Evolutionary conservation across 2,797 vertebrate genomes (phyloP), one percentile per base, ranked within the genome.

Genomic region (Brotula barbata): DNA sequence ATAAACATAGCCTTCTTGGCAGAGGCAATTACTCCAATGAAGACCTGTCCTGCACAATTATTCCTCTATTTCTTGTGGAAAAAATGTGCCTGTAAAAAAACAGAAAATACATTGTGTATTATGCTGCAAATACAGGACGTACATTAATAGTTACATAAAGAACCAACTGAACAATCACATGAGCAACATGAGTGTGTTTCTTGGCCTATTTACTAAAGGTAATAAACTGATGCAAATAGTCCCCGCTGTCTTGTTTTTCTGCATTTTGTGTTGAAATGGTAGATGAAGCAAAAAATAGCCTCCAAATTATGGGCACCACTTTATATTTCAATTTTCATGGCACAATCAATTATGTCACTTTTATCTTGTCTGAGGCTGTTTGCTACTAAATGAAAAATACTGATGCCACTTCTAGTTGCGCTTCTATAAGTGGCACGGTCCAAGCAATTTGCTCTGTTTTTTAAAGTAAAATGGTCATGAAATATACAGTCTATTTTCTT

Each of bases 261-360:
- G 53, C 65, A 63, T 56, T 75, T 64, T n/a, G 11, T 41, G 65
- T 48, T 73, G 51, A 84, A 85, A 80, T 76, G 64, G 51, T 49
- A 23, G 46, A 73, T 53, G n/a, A 40, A 50, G 66, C 60, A 40
- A 85, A 89, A 86, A 88, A 90, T 90, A 90, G 85, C 76, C 34
- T 59, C 47, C 45, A 64, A 72, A 89, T 90, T 77, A 78, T 43
- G 47, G 74, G 36, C 46, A 25, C 82, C 82, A 88, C 78, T 91
- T 89, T 91, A 72, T 80, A 65, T 77, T 87, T 90, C 87, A 88
- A 86, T 91, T 89, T 91, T 84, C 79, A 54, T 62, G 63, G 68
- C 70, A 71, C 52, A 87, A 78, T 89, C 78, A 87, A 86, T 90
- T 88, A 87, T 75, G 81, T 70, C 79, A 74, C 78, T 77, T 83